Evolutionary conservation across 2,888 invertebrate species (phyloP), one percentile per base, ranked within the genome.

Genomic region (Rhagophthalmus giganteus): DNA sequence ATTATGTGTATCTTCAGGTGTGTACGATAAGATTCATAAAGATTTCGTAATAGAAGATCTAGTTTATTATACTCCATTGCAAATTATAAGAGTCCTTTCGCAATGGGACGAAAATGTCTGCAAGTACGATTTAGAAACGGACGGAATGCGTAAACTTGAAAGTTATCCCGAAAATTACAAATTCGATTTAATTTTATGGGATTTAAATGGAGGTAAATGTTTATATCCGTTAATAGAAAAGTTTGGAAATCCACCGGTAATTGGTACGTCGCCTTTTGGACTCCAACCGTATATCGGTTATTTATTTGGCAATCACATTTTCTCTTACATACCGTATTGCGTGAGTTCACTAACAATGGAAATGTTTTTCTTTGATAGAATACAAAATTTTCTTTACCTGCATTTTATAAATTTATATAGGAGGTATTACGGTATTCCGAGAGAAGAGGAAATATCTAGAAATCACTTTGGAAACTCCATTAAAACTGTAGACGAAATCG

Each of bases 391-490:
- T 24, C 13, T 61, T 9, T 56, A 42, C 4, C 40, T 51, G 0
- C 20, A 37, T 32, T 16, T 30, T 16, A 31, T 47, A n/a, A 26
- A 54, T 4, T 10, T 38, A 5, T 11, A 8, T 2, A 30, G 46
- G 2, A 27, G 40, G 27, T 46, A 55, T 27, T 30, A 45, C 1
- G 49, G 42, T 14, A 45, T 54, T 38, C 50, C 57, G n/a, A 9
- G 12, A 11, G 7, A 60, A n/a, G 56, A 61, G 33, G 42, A 57
- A 32, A 13, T 61, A 8, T 62, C 64, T 0, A 38, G 48, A 52
- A 45, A 49, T 35, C 10, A 24, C 24, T 67, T 68, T 39, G 66
- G 66, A 5, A 42, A 59, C 2, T 42, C 63, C 12, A 59, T 68
- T 37, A 45, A 42, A 13, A 53, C 42, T 26, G 45, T 65, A 35